phyloP scores from a whole-genome alignment of 2,888 invertebrate species.

The Lasioglossum figueresi region DNA sequence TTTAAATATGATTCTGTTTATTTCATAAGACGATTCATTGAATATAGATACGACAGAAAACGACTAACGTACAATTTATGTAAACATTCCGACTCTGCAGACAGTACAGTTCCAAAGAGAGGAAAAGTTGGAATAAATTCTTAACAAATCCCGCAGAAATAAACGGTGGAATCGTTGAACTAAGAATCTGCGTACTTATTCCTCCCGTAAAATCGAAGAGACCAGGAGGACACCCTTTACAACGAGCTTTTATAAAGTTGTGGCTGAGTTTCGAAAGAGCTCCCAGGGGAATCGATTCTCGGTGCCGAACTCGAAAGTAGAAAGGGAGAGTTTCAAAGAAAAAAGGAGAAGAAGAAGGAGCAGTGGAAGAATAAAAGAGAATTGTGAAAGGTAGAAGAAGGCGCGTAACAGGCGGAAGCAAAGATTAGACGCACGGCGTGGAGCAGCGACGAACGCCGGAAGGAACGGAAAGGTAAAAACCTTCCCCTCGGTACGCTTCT shows the following conservation, averaged over 20 bases:
- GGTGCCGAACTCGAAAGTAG: constrained; percentile 38
- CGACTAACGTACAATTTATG: background rate
- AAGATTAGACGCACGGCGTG: constrained; percentile 57
- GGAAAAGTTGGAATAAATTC: background rate
- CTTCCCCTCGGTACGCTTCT: constrained; percentile 58
- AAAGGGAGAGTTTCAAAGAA: background rate
- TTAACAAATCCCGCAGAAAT: background rate
- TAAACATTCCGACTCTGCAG: background rate
- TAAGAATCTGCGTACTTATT: background rate
- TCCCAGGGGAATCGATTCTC: constrained; percentile 73
- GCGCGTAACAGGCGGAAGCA: constrained; percentile 28
- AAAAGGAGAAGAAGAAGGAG: background rate
- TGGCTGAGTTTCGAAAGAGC: constrained; percentile 66
- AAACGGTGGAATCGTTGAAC: background rate
- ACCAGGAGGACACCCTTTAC: background rate
- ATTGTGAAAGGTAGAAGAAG: constrained; percentile 23
- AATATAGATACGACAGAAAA: background rate
- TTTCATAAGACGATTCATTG: background rate
- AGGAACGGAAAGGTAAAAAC: constrained; percentile 54
- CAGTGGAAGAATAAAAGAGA: background rate
- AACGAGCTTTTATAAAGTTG: constrained; percentile 44
- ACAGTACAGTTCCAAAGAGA: background rate
- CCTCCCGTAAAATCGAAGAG: background rate
- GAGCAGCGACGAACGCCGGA: constrained; percentile 27
- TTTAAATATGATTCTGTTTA: background rate